Evolutionary conservation across 2,113 vertebrate genomes (phyloP), one percentile per base, ranked within the genome.

Genomic region (Bos javanicus): DNA sequence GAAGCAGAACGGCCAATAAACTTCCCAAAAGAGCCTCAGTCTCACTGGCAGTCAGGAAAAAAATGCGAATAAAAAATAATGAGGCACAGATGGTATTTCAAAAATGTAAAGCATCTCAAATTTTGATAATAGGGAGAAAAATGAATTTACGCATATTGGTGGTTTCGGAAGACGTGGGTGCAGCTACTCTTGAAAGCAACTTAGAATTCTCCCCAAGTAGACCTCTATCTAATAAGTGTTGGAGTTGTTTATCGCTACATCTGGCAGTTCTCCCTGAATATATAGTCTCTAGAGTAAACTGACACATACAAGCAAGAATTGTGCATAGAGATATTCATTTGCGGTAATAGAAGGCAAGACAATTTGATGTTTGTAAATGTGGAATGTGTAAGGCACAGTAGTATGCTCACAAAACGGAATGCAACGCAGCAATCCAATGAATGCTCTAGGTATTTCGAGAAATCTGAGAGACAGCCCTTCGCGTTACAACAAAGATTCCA

Each of bases 321-420:
- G 8, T 28, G 43, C 10, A 0, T 6, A 19, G 74, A 56, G 74
- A 48, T 64, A 39, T 50, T 59, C 62, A 56, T 76, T 36, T 33
- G 46, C 12, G 12, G 36, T 76, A 48, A 88, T 16, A 56, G 52
- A 81, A 76, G 82, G 39, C n/a, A 19, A 33, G 76, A 28, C 28
- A 54, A 19, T 60, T 46, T 28, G 52, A 30, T 36, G 83, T 11
- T 62, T 52, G 11, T 57, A 39, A 56, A 33, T 19, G 33, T 4
- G 36, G n/a, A 52, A 17, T 19, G 43, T 19, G 12, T 59, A 60
- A n/a, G 16, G 39, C 62, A 1, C 33, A 30, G 46, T 4, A 23
- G 26, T 15, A 0, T 12, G 33, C n/a, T 54, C 26, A 56, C 28
- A n/a, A 7, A 30, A 26, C 10, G 10, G 46, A 6, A 5, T 1